A percentile compares a stretch with the other conserved stretches of the same genome.
Evolutionary conservation across 2,888 invertebrate genomes (phyloP).

Genomic region (Pelosia muscerda): DNA sequence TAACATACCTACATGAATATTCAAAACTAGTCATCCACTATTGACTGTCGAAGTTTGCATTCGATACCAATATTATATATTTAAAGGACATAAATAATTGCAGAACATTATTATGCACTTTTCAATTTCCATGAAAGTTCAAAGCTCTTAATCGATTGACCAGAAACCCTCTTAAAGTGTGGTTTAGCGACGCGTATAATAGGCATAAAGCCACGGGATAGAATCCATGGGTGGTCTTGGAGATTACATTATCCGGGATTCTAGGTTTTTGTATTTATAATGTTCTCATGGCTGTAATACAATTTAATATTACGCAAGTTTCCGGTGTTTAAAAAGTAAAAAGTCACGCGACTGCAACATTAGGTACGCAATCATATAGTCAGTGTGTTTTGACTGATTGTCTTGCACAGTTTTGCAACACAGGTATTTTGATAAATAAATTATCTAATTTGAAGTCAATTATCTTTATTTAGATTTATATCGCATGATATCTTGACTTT

Average conservation of each 20-base stretch:
- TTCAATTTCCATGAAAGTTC: neutral
- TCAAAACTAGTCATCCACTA: neutral
- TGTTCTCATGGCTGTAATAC: constrained; percentile 21
- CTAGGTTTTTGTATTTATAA: constrained; percentile 7
- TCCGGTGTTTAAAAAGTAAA: constrained; percentile 28
- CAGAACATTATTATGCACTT: neutral
- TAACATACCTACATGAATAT: neutral
- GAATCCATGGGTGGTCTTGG: constrained; percentile 16
- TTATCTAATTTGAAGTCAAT: constrained; percentile 13
- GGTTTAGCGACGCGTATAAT: neutral
- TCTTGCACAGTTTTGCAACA: constrained; percentile 40
- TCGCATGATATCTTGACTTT: constrained; percentile 7
- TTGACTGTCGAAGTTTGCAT: too few species aligned
- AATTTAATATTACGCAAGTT: constrained; percentile 22
- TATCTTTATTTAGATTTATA: constrained; percentile 8
- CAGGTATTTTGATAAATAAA: constrained; percentile 22
- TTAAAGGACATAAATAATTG: too few species aligned
- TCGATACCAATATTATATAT: too few species aligned
- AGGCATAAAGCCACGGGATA: neutral
- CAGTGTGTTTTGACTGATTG: constrained; percentile 26
- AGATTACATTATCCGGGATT: constrained; percentile 9
- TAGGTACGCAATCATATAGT: constrained; percentile 40
- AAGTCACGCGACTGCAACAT: constrained; percentile 47
- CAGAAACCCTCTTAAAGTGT: neutral
- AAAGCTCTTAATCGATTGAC: neutral